A percentile compares a stretch with the other conserved stretches of the same genome.
These are phyloP conservation scores for Idaea aversata DNA, from an alignment of 2,888 invertebrate genomes.

Conservation along the genomic window DNA sequence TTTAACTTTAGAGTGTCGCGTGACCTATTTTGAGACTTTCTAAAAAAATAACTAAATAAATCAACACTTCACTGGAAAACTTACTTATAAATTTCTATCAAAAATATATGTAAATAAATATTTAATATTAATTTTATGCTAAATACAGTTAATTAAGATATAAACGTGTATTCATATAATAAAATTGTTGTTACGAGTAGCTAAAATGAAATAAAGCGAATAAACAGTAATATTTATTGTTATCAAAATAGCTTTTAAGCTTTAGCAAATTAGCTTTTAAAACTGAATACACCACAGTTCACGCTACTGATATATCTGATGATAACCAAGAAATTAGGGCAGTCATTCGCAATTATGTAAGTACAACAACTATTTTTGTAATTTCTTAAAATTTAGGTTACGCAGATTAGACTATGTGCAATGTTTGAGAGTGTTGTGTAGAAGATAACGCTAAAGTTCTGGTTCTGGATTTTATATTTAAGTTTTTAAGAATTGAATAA, in stretches of 20 bases:
- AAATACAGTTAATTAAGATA: background rate
- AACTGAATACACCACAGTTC: slow-evolving; percentile 57
- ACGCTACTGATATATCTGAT: slow-evolving; percentile 62
- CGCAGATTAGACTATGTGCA: background rate
- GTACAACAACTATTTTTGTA: slow-evolving; percentile 33
- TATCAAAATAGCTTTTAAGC: too few species aligned
- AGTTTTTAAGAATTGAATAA: background rate
- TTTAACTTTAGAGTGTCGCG: too few species aligned
- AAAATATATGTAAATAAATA: background rate
- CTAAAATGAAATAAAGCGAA: slow-evolving; percentile 1
- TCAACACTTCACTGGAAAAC: background rate
- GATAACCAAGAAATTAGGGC: slow-evolving; percentile 69
- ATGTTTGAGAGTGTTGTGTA: background rate
- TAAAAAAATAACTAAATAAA: too few species aligned
- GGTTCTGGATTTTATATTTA: background rate
- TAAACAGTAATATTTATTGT: slow-evolving; percentile 34
- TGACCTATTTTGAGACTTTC: too few species aligned
- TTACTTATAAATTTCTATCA: background rate
- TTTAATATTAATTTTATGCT: background rate
- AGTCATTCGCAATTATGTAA: slow-evolving; percentile 25
- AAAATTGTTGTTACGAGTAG: background rate
- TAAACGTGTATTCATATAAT: background rate
- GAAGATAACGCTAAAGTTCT: background rate
- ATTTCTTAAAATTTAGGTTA: slow-evolving; percentile 27
- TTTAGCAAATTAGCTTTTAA: slow-evolving; percentile 45